Evolutionary conservation across 2,888 invertebrate species (phyloP), one percentile per base, ranked within the genome.

Genomic region (Nephrotoma guestfalica): DNA sequence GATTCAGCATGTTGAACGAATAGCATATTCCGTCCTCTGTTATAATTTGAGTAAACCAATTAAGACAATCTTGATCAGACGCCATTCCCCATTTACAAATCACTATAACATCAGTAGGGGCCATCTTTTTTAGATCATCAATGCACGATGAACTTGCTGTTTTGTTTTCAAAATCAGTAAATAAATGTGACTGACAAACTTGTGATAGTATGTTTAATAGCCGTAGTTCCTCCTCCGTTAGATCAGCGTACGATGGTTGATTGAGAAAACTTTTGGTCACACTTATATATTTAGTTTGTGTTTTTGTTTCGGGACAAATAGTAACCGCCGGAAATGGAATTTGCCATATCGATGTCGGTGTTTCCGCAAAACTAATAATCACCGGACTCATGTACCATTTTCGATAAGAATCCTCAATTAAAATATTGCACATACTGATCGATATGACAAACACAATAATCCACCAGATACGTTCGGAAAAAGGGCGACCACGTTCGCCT

Each of bases 11-110:
- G 88, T 95, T 95, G 88, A 95, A 95, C 2, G 95, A 94, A 88
- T 94, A 95, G 89, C 95, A 95, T 6, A 94, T 91, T 0, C 95
- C 95, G 89, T 95, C 95, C 88, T 95, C 95, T 0, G 95, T 95
- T 85, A 95, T 88, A 86, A 94, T 93, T 1, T 94, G 94, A 0
- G 92, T 93, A 89, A 95, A 95, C 2, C 95, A 90, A 9, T 93
- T 91, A 0, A 92, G 89, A 89, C 95, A 95, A 47, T 91, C 91
- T 41, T 91, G 89, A 18, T 3, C 7, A 2, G 90, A 90, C 0
- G 91, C 90, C 71, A 92, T 91, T 87, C 94, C 93, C 94, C 94
- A 94, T 89, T 93, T 93, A 89, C 94, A 94, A 6, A 91, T 92
- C 86, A 92, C 91, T 88, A 94, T 93, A 0, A 93, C 92, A 87